phyloP scores from a whole-genome alignment of 1,140 invertebrate species.

The Calliopsis andreniformis region DNA sequence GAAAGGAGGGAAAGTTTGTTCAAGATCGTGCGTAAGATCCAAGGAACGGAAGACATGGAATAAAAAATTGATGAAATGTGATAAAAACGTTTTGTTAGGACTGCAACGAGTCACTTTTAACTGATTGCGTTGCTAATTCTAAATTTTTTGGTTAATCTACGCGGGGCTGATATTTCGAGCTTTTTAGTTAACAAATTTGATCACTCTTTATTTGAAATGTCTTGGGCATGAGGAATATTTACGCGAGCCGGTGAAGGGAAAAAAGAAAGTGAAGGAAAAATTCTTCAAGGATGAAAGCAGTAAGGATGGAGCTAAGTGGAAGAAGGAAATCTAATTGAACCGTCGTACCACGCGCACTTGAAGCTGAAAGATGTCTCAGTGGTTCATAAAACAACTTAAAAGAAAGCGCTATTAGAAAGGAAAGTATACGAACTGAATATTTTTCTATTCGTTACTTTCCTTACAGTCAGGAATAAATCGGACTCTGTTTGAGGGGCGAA shows the following conservation, averaged over 20 bases:
- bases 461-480: not conserved
- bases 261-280: not conserved
- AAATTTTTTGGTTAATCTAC: too few relatives aligned
- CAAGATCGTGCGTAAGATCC: conserved; percentile 32
- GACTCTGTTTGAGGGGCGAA: not conserved
- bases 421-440: too few relatives aligned
- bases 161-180: too few relatives aligned
- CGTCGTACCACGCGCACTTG: not conserved
- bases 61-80: not conserved
- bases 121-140: too few relatives aligned
- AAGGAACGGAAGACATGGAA: not conserved
- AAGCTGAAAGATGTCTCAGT: not conserved
- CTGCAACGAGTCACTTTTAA: too few relatives aligned
- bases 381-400: conserved; percentile 18
- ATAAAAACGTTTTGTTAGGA: too few relatives aligned
- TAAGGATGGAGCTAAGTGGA: not conserved
- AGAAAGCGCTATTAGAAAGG: too few relatives aligned
- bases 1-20: conserved; percentile 35
- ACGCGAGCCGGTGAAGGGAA: too few relatives aligned
- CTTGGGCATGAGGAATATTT: not conserved
- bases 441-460: too few relatives aligned
- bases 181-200: not conserved
- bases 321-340: conserved; percentile 11
- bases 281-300: not conserved
- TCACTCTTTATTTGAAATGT: not conserved